These are phyloP conservation scores for Perodicticus potto DNA, from an alignment of 2,797 vertebrate genomes.

Conservation along the genomic window DNA sequence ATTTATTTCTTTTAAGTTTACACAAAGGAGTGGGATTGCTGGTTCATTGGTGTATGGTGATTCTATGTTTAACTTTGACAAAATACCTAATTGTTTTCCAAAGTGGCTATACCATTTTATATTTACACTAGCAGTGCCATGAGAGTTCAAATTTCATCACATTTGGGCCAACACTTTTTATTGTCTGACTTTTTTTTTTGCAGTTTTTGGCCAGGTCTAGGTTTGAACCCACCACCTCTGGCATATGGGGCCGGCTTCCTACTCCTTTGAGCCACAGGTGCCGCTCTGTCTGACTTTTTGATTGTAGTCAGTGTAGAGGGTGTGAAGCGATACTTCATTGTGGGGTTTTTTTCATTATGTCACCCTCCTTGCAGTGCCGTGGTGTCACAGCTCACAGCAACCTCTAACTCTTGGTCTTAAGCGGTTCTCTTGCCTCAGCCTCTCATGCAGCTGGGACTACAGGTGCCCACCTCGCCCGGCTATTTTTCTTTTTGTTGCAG, in stretches of 20 bases:
- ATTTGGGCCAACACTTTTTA: background rate
- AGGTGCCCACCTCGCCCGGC: too few relatives aligned
- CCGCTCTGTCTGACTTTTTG: too few relatives aligned
- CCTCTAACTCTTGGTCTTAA: too few relatives aligned
- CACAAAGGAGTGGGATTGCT: background rate
- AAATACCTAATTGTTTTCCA: background rate
- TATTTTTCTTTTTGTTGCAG: too few relatives aligned
- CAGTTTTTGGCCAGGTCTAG: too few relatives aligned
- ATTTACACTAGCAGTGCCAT: background rate
- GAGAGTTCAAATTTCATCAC: background rate
- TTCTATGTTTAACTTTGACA: constrained; percentile 9
- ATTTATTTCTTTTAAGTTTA: background rate
- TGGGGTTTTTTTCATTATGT: background rate
- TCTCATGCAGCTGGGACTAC: too few relatives aligned
- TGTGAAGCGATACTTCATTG: background rate
- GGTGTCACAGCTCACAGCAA: too few relatives aligned
- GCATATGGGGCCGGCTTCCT: too few relatives aligned
- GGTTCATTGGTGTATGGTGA: background rate
- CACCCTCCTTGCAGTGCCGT: too few relatives aligned
- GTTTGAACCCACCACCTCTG: too few relatives aligned
- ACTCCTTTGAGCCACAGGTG: too few relatives aligned
- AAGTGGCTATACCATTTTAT: background rate
- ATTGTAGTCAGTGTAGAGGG: background rate
- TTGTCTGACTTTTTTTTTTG: background rate
- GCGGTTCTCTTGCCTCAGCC: too few relatives aligned